Percentiles rank a stretch among this genome's conserved stretches.
Evolutionary conservation across 2,113 vertebrate species (phyloP).

Genomic region (Engraulis encrasicolus): DNA sequence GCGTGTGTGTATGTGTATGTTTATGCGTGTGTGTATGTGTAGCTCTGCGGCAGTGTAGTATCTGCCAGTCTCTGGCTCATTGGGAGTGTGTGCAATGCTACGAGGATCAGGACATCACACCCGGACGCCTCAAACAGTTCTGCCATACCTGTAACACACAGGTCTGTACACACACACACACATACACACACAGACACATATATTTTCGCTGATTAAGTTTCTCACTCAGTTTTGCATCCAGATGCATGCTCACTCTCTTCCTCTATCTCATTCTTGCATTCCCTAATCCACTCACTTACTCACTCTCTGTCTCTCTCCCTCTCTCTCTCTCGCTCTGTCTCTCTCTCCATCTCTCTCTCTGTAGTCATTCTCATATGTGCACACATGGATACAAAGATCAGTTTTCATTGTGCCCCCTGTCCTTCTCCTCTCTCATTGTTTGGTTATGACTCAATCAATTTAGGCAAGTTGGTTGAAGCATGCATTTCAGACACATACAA

Average conservation of each 20-base stretch:
- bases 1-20: too few species aligned
- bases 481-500: too few species aligned
- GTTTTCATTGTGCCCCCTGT: too few species aligned
- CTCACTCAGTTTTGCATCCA: too few species aligned
- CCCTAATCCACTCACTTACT: background rate
- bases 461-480: too few species aligned
- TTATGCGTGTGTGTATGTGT: constrained; percentile 44
- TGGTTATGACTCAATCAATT: too few species aligned
- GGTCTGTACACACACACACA: constrained; percentile 57
- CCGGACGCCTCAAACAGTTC: constrained; percentile 79
- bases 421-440: background rate
- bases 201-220: background rate
- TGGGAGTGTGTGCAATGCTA: constrained; percentile 83
- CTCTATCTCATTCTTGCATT: too few species aligned
- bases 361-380: too few species aligned
- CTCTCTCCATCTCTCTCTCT: too few species aligned
- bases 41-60: constrained; percentile 80
- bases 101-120: constrained; percentile 75
- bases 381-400: too few species aligned
- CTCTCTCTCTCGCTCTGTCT: background rate
- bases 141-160: constrained; percentile 80
- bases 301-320: too few species aligned
- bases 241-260: background rate
- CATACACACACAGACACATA: background rate
- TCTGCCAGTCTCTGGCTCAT: constrained; percentile 78